Conservation (phyloP, 2,113 vertebrate species). For the Panthera uncia region DNA sequence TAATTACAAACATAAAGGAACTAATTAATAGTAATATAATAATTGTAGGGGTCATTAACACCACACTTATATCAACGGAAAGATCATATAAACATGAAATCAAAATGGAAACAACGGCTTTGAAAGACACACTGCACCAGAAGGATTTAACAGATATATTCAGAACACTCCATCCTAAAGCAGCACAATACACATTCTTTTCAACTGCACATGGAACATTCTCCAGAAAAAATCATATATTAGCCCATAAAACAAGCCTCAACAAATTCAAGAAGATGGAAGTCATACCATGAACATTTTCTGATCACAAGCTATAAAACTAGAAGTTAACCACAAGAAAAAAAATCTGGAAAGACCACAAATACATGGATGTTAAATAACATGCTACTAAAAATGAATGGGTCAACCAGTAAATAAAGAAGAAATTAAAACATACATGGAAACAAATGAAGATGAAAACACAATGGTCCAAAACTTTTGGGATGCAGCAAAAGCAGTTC, state of each 20-base stretch:
- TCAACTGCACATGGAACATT: background rate
- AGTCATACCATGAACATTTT: background rate
- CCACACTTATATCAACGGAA: background rate
- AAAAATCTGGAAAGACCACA: background rate
- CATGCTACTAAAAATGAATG: background rate
- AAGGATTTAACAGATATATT: background rate
- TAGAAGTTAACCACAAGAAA: background rate
- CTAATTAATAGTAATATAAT: background rate
- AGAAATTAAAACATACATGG: background rate
- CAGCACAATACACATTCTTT: background rate
- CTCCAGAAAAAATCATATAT: background rate
- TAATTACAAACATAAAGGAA: background rate
- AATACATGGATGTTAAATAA: background rate
- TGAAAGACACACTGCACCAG: background rate
- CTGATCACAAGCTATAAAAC: background rate
- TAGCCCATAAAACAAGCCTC: background rate
- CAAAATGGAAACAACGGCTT: background rate
- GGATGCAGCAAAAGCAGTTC: background rate
- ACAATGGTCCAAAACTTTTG: background rate
- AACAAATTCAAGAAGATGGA: background rate
- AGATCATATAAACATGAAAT: background rate
- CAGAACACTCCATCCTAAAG: background rate
- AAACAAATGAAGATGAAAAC: background rate
- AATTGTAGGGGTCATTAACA: background rate
- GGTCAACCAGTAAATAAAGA: background rate